These are phyloP conservation scores for Eptesicus fuscus DNA, from an alignment of 2,113 vertebrate genomes.

Conservation along the genomic window DNA sequence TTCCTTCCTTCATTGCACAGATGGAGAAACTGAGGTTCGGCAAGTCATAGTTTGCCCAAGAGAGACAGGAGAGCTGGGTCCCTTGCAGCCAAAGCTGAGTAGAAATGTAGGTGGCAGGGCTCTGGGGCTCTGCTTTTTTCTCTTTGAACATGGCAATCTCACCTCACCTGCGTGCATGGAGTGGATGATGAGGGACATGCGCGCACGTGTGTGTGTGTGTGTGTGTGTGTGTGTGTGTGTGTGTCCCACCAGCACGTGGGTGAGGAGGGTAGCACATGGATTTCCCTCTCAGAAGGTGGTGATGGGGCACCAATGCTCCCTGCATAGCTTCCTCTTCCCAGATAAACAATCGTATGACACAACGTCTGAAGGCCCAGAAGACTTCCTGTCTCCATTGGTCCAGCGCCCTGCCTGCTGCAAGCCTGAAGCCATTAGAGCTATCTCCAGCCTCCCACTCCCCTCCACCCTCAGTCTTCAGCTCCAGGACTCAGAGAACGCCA, in stretches of 20 bases:
- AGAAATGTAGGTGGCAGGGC: not conserved
- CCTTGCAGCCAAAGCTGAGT: not conserved
- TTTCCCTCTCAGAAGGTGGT: not conserved
- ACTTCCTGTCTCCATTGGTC: conserved; percentile 59
- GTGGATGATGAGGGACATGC: fast-evolving
- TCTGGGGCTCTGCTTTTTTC: not conserved
- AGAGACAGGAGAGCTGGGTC: not conserved
- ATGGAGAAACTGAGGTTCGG: not conserved
- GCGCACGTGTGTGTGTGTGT: not conserved
- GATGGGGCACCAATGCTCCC: not conserved
- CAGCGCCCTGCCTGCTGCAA: conserved; percentile 29
- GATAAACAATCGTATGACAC: conserved; percentile 70
- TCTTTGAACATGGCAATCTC: not conserved
- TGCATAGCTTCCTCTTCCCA: conserved; percentile 53
- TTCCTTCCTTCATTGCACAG: conserved; percentile 15
- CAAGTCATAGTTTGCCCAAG: not conserved
- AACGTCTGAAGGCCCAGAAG: conserved; percentile 63
- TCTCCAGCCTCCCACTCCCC: not conserved
- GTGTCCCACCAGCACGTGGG: not conserved
- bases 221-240: not conserved
- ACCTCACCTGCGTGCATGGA: not conserved
- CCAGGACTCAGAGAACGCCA: not conserved
- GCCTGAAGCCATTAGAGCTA: not conserved
- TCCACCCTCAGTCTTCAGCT: not conserved
- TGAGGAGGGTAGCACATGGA: not conserved